phyloP scores from a whole-genome alignment of 2,888 invertebrate species.

The Horisme vitalbata region DNA sequence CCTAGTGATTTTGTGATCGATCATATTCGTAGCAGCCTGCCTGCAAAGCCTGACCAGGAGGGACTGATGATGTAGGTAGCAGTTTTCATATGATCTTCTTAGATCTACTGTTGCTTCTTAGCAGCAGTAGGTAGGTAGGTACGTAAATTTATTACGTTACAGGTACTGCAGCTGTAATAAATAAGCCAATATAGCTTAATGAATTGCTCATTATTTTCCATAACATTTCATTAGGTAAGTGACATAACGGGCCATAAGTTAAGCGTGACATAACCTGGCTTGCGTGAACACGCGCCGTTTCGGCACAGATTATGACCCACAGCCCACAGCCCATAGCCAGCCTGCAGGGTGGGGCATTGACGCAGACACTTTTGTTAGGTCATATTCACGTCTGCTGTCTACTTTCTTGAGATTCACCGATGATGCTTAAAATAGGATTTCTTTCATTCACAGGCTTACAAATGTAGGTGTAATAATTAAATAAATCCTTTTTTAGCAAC shows the following conservation, averaged over 20 bases:
- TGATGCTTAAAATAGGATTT: no score
- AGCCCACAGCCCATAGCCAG: background rate
- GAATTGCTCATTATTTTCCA: slow-evolving; percentile 7
- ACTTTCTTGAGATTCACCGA: no score
- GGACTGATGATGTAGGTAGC: no score
- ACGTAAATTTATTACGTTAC: no score
- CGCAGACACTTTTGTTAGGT: slow-evolving; percentile 14
- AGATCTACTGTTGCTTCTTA: no score
- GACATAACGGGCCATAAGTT: background rate
- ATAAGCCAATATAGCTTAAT: slow-evolving; percentile 4
- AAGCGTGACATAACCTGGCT: slow-evolving; percentile 5
- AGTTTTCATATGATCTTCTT: no score
- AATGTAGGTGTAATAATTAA: no score
- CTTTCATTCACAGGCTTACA: no score
- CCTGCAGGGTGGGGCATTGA: slow-evolving; percentile 14
- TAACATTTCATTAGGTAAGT: slow-evolving; percentile 14
- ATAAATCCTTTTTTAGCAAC: no score
- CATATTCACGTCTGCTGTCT: background rate
- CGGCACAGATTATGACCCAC: background rate
- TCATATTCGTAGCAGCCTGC: background rate
- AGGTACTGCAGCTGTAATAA: slow-evolving; percentile 10
- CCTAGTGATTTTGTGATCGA: background rate
- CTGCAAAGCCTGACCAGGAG: no score
- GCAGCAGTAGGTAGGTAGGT: no score
- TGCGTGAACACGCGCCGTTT: slow-evolving; percentile 17